A percentile compares a stretch with the other conserved stretches of the same genome.
phyloP scores from a whole-genome alignment of 2,888 invertebrate genomes.

The Cheilosia vulpina region DNA sequence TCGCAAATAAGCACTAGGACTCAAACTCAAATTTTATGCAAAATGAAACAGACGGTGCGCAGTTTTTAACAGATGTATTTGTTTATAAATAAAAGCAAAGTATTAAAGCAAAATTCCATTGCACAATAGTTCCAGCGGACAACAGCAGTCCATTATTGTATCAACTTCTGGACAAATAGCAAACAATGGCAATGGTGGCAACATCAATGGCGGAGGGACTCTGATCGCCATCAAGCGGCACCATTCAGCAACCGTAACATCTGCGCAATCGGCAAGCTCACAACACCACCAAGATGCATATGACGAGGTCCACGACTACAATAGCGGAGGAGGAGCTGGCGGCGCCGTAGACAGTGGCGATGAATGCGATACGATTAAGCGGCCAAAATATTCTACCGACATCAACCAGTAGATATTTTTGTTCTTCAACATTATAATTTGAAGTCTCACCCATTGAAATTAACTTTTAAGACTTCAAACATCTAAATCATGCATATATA shows the following conservation, averaged over 20 bases:
- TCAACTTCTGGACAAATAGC: slow-evolving; percentile 64
- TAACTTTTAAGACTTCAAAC: neutral
- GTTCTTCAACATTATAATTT: neutral
- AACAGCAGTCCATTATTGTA: slow-evolving; percentile 68
- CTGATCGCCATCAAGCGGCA: slow-evolving; percentile 82
- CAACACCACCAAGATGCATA: slow-evolving; percentile 81
- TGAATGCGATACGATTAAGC: slow-evolving; percentile 81
- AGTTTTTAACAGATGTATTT: neutral
- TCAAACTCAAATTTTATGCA: no score
- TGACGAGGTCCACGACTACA: slow-evolving; percentile 82
- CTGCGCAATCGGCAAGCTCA: slow-evolving; percentile 77
- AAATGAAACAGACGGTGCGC: neutral
- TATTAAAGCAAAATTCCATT: slow-evolving; percentile 79
- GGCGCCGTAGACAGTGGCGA: slow-evolving; percentile 79
- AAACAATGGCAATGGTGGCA: slow-evolving; percentile 76
- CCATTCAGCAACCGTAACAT: slow-evolving; percentile 79
- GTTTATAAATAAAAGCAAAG: neutral
- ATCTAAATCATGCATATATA: slow-evolving; percentile 7
- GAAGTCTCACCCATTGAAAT: neutral
- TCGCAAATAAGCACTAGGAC: no score
- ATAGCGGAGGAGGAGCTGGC: slow-evolving; percentile 81
- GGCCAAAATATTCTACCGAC: slow-evolving; percentile 82
- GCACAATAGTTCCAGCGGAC: slow-evolving; percentile 62
- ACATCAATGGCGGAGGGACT: slow-evolving; percentile 78
- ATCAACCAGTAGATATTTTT: slow-evolving; percentile 71